Conservation (phyloP, 2,113 vertebrate genomes). For the Anser brachyrhynchus region DNA sequence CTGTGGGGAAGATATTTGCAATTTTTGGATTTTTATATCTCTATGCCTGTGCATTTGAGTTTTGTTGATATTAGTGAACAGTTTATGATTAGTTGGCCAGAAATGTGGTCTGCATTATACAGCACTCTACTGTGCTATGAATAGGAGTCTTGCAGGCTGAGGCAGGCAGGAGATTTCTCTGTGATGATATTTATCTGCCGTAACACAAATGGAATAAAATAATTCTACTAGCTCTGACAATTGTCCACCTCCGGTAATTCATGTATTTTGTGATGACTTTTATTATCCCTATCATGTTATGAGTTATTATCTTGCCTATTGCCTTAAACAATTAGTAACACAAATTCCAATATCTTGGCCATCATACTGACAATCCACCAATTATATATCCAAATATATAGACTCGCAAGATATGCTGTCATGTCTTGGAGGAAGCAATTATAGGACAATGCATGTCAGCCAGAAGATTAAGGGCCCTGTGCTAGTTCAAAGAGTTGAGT, state of each 20-base stretch:
- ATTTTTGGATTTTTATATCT: background rate
- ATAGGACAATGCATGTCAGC: background rate
- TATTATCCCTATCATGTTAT: background rate
- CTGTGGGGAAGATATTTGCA: background rate
- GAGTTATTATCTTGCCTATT: constrained; percentile 21
- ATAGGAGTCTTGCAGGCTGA: background rate
- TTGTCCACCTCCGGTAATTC: background rate
- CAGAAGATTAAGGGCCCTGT: constrained; percentile 7
- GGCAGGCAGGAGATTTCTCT: background rate
- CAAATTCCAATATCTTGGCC: background rate
- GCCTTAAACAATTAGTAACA: constrained; percentile 37
- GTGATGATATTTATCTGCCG: background rate
- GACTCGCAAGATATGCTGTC: background rate
- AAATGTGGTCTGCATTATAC: background rate
- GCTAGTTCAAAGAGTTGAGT: background rate
- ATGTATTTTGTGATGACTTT: constrained; percentile 12
- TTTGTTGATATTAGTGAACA: background rate
- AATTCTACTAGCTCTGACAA: background rate
- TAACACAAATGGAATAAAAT: background rate
- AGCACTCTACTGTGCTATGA: background rate
- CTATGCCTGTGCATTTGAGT: background rate
- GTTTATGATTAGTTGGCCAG: background rate
- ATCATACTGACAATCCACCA: background rate
- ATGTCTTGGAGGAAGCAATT: constrained; percentile 23
- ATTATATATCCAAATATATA: background rate